Evolutionary conservation across 2,888 invertebrate genomes (phyloP), one percentile per base, ranked within the genome.

Genomic region (Cosmopolites sordidus): DNA sequence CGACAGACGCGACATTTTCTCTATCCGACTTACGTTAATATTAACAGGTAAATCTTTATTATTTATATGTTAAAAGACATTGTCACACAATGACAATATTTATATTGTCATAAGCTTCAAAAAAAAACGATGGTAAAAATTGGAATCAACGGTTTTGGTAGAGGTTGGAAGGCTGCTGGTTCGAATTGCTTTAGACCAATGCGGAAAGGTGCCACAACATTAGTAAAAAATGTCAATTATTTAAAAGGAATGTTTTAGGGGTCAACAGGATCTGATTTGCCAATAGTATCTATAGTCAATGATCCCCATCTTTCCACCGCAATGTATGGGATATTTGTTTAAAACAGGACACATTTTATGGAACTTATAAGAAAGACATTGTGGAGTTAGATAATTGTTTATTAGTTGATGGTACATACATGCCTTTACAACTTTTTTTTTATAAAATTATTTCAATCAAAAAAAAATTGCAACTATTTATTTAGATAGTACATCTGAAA

Each of bases 141-240:
- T 51, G 62, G 62, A 33, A 59, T 62, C 33, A 60, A 62, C 51
- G 62, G 62, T 3, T 62, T 61, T 39, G 60, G 60, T 43, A 54
- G 62, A 57, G n/a, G 30, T 62, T 17, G 62, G 61, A 33, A 48
- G 61, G 48, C 48, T 51, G 40, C 39, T 62, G 42, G 39, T 62
- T 27, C 58, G 54, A 47, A 53, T 61, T 44, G 58, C 59, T 18
- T 41, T 61, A 33, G 49, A 58, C 15, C 57, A 54, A 43, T 58
- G 60, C 41, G 55, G 56, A 17, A 42, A 58, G 54, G 61, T 41
- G 18, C 2, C 16, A n/a, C 33, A 27, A 27, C 5, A 27, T 6
- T 27, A 27, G 6, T 27, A 27, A 27, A 6, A 6, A 27, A 27
- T 6, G 9, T 9, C 27, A 27, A 27, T 27, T 27, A 27, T 27